Base-by-base conservation (phyloP, 2,797 vertebrate species). In the Babyrousa celebensis region DNA sequence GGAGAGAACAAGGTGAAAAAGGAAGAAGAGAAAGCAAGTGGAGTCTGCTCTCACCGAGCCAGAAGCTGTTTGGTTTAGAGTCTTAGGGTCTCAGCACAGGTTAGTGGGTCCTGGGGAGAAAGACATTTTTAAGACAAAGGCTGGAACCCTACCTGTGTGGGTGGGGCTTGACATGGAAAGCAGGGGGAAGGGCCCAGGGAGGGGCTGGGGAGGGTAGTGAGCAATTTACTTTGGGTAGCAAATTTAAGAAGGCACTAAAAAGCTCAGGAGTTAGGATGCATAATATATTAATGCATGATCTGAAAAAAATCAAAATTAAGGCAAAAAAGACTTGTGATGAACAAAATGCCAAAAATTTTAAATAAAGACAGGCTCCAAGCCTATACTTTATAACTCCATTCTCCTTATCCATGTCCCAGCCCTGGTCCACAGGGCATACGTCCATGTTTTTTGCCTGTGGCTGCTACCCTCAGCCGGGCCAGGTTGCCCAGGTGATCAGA, bases 381-480 rank as follows among this genome's bases (percentile, higher is more conserved):
- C 36, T 48, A 25, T 2, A 17, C 12, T 12, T 25, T 2, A 15
- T 3, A 21, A 43, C 9, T 1, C 21, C 6, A 1, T 12, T 16
- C 4, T 70, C 75, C 77, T 75, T 18, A 21, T 3, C 0, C 0
- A 1, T 1, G 25, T 54, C 63, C 36, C 27, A n/a, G 63, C 20
- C 58, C 16, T 3, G 3, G 68, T 10, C 54, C 9, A 1, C 4
- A 9, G 27, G 15, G 25, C 17, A 36, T 5, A 17, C 0, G 6
- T 2, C 12, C 1, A 6, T 43, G 58, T 11, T 56, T 72, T 85
- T n/a, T 40, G 82, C 48, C 54, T 12, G 36, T 0, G 0, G 56
- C 87, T 15, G 16, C 48, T 1, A 6, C 29, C 23, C 27, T 11
- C 15, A 12, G 9, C 12, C 7, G 48, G 54, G 6, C 20, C 60